Conservation (phyloP, 2,888 invertebrate genomes). For the Steinernema carpocapsae region DNA sequence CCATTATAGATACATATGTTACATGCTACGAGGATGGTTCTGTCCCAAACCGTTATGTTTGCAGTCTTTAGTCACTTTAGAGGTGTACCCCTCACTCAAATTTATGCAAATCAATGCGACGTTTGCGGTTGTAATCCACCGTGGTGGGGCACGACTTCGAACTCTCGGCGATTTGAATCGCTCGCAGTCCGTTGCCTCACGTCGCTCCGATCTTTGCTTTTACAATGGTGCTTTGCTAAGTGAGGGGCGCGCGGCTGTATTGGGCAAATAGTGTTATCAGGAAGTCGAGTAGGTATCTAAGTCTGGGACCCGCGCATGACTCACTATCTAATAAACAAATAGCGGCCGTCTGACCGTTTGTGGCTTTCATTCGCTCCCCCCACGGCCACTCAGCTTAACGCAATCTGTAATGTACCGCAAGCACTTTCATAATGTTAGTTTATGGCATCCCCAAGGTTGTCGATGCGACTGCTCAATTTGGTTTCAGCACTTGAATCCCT, state of each 20-base stretch:
- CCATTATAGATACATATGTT: background rate
- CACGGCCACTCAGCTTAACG: constrained; percentile 8
- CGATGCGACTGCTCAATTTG: background rate
- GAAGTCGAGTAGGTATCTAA: constrained; percentile 2
- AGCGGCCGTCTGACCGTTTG: constrained; percentile 19
- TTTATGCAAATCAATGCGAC: constrained; percentile 24
- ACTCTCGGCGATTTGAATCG: background rate
- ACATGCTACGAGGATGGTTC: background rate
- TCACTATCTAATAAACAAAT: constrained; percentile 23
- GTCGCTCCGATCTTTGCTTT: background rate
- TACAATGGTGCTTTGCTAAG: constrained; percentile 4
- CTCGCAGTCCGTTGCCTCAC: background rate
- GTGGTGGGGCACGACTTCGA: constrained; percentile 10
- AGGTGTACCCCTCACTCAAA: constrained; percentile 20
- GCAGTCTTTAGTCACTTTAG: constrained; percentile 8
- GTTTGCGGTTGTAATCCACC: constrained; percentile 17
- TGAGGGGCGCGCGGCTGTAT: background rate
- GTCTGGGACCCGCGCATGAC: constrained; percentile 13
- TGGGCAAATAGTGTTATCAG: constrained; percentile 25
- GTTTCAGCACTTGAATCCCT: constrained; percentile 21
- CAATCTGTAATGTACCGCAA: constrained; percentile 21
- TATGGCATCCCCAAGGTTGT: background rate
- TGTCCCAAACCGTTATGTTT: background rate
- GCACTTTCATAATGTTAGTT: constrained; percentile 26
- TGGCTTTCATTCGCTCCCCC: constrained; percentile 4